Percentiles rank a stretch among this genome's conserved stretches.
phyloP scores from a whole-genome alignment of 2,888 invertebrate species.

The Sepiola atlantica region DNA sequence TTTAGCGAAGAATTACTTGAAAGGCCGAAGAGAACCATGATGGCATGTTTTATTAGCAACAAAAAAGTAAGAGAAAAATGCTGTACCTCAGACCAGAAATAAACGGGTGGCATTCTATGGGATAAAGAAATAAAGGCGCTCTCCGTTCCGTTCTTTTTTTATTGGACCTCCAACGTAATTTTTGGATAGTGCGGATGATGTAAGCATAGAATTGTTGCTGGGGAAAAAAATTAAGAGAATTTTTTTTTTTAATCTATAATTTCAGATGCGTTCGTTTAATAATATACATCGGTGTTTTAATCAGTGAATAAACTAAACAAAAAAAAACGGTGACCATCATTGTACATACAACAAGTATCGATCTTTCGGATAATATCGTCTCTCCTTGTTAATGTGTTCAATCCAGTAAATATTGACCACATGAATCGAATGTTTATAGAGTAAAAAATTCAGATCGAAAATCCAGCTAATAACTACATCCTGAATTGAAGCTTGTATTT shows the following conservation, averaged over 20 bases:
- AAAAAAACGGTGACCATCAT: background rate
- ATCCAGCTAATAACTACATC: background rate
- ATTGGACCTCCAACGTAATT: too few relatives aligned
- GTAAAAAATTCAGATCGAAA: background rate
- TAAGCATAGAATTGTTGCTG: background rate
- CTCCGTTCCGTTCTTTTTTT: too few relatives aligned
- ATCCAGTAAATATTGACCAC: background rate
- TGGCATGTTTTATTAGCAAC: too few relatives aligned
- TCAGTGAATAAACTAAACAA: background rate
- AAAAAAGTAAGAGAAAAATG: too few relatives aligned
- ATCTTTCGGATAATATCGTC: background rate
- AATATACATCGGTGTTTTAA: background rate
- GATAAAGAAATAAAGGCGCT: too few relatives aligned
- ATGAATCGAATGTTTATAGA: background rate
- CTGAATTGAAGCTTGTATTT: background rate
- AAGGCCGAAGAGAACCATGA: too few relatives aligned
- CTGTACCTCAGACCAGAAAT: too few relatives aligned
- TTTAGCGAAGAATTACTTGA: too few relatives aligned
- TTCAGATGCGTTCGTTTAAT: background rate
- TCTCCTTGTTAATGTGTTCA: background rate
- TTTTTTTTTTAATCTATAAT: too few relatives aligned
- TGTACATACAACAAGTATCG: background rate
- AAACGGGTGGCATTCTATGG: too few relatives aligned
- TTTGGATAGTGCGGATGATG: background rate
- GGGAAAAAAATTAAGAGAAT: too few relatives aligned